Base-by-base conservation (phyloP, 2,888 invertebrate genomes). In the Gastrophysa polygoni region DNA sequence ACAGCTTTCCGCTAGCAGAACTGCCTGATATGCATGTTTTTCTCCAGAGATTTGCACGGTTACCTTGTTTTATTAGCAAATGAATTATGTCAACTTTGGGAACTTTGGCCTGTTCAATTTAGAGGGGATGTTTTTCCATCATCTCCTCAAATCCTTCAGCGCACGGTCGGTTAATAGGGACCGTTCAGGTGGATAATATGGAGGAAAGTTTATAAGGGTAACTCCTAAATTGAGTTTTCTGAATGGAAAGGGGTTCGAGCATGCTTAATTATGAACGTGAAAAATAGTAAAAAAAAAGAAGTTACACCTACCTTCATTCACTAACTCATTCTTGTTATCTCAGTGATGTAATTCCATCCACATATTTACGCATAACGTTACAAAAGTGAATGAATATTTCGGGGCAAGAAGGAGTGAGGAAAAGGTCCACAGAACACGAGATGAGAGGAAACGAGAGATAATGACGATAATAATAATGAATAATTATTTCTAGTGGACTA, bases 1-100 rank as follows among this genome's bases (percentile, higher is more conserved):
- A 38, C 38, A 38, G 14, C 14, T 14, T 38, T 14, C 14, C 38
- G 38, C 59, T 48, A 17, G 29, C 8, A 47, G 32, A 38, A 59
- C 47, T 59, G 48, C 55, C 55, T 54, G 48, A 54, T 55, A 54
- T 54, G 54, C 54, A 59, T 54, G 59, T 49, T 24, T 28, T 21
- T 29, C 29, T 34, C 59, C 49, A 54, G 11, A 59, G 48, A 54
- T 59, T 48, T 18, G 24, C 54, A 8, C 24, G 55, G n/a, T n/a
- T 38, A 46, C 28, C 48, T 38, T 54, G 43, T 54, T 59, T 59
- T 52, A 59, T 47, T 48, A 34, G 34, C 59, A 21, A 52, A 47
- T 52, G 54, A 59, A 59, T 59, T 59, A 59, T 21, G 54, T 32
- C 29, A 10, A 32, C 29, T 32, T 8, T 8, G 29, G 10, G 2